Base-by-base conservation (phyloP, 2,888 invertebrate species). In the Lamproptera curius region DNA sequence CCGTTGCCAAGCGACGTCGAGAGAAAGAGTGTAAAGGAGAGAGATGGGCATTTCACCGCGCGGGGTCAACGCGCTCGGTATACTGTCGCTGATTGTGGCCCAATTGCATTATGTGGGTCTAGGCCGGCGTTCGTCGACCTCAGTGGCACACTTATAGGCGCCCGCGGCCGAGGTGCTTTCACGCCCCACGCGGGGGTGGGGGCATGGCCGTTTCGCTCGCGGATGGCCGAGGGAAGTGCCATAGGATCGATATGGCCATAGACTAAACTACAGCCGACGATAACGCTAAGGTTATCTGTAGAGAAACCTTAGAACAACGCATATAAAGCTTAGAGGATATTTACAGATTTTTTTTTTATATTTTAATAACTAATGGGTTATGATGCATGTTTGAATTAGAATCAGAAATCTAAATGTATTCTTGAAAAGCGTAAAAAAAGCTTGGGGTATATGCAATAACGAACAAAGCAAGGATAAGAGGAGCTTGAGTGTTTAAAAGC, bases 81-180 rank as follows among this genome's bases (percentile, higher is more conserved):
- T 82, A 87, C 87, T 88, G 79, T 88, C 88, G 79, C 87, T 87
- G 85, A 87, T 88, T 87, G 79, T 85, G 85, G 67, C 86, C 88
- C 84, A 86, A 88, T 88, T 87, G 79, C 71, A 63, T 62, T 73
- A 88, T 77, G 85, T 88, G 77, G 88, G 88, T 88, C 88, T 88
- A 88, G 88, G 88, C 85, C 88, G 85, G 84, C 87, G 86, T 83
- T 84, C 88, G 82, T 80, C 81, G 87, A 88, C 88, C 87, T 80
- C 79, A 71, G 70, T 77, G 88, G 67, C 87, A 85, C 76, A 88
- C 84, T 85, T 85, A 65, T 71, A 64, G 62, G 73, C 80, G 77
- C 79, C 72, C 72, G 79, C 80, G 74, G 63, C 62, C 74, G 72
- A 73, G 52, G 79, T 77, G 84, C 84, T 84, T 84, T 85, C 85